Base-by-base conservation (phyloP, 2,113 vertebrate species). In the Lasiurus borealis region DNA sequence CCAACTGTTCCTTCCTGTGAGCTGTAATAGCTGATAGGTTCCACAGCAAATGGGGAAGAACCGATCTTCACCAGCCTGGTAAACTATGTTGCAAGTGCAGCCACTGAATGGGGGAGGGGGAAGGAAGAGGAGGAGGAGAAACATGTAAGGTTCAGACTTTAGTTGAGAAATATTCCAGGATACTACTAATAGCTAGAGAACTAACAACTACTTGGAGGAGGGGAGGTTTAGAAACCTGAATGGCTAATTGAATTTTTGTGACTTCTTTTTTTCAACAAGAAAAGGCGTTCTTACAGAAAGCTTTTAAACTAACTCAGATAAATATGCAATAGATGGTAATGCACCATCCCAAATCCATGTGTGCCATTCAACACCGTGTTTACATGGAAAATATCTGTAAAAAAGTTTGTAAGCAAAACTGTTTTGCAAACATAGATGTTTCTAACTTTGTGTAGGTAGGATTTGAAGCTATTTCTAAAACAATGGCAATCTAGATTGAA, bases 151-250 rank as follows among this genome's bases (percentile, higher is more conserved):
- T 18, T 0, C 16, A 90, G 88, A 59, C 29, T 85, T 76, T 9
- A 19, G 13, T 77, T 90, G 52, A 69, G 80, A 88, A 72, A n/a
- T 59, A 85, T 50, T 82, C 31, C 78, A 90, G 73, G 88, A 95
- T 34, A 84, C 52, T 81, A 40, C 36, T 80, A 76, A 31, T 21
- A 91, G 54, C 76, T 90, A 77, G 16, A 69, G 54, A 89, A 19
- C 16, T 91, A 89, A 77, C 52, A 72, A 73, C 59, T 80, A 46
- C 54, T 82, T 84, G 2, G 0, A 25, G 72, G 68, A 48, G 57
- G 0, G 29, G 72, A 54, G 40, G 62, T 68, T 68, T 85, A 97
- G 72, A 95, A 76, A 44, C 13, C 8, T 72, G 40, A 77, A 59
- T 34, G 18, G 1, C 66, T 75, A 34, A 36, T 23, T 34, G 25